Base-by-base conservation (phyloP, 2,113 vertebrate genomes). In the Crotalus horridus region DNA sequence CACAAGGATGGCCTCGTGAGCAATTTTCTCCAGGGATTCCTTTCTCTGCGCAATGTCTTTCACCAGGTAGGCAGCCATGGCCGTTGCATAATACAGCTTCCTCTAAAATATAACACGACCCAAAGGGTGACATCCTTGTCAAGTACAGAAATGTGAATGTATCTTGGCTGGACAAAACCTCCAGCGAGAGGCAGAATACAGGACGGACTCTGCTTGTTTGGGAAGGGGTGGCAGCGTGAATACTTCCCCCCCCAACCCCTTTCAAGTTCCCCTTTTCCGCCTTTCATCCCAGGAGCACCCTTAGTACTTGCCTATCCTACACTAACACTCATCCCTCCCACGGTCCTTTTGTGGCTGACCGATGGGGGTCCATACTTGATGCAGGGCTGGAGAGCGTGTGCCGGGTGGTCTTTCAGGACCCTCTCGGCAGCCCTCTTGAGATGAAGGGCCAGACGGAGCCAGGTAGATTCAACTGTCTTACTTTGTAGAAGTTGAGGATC, bases 401-500 rank as follows among this genome's bases (percentile, higher is more conserved):
- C 33, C 1, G 33, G 21, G 4, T 3, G 6, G 23, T 11, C 10
- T 61, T 48, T n/a, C 9, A 17, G 26, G 24, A 24, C 43, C 46
- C 26, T 23, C 21, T 54, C 39, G 26, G 74, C 39, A 23, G 24
- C 8, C 4, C 21, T 58, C 53, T 46, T 46, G 21, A 55, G 20
- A 17, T 21, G 48, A 4, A 39, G 33, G 13, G n/a, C n/a, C n/a
- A 24, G 64, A 74, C 46, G 46, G 46, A 46, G 58, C 15, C 58
- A 87, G 54, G 12, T 23, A 15, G 87, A 51, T 5, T 46, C 5
- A 20, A 56, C 4, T 26, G 1, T 20, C 96, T 96, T 95, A 98
- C 98, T 96, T 97, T 98, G 95, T 96, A 97, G 0, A 88, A 64
- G 54, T 97, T 98, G 59, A 98, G 95, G 59, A 94, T 20, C 90